These are phyloP conservation scores for Troides oblongomaculatus DNA, from an alignment of 2,888 invertebrate species.

Conservation along the genomic window DNA sequence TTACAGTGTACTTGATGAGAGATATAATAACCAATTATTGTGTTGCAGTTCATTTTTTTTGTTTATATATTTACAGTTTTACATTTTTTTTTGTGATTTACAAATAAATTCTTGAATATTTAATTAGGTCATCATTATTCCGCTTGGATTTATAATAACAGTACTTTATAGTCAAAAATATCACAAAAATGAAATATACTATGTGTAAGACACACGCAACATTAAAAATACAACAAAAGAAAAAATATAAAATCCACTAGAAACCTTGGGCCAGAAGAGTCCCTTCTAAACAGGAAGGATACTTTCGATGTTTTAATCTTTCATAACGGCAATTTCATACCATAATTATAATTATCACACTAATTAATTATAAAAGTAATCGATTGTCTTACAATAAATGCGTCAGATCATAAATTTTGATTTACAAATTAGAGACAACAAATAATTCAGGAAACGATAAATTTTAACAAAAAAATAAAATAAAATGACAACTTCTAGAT, in stretches of 20 bases:
- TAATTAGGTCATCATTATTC: conserved; percentile 80
- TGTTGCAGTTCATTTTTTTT: conserved; percentile 78
- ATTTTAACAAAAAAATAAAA: conserved; percentile 69
- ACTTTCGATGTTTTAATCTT: conserved; percentile 80
- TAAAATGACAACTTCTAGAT: conserved; percentile 74
- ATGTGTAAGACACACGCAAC: conserved; percentile 81
- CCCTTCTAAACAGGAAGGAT: conserved; percentile 81
- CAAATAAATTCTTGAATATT: conserved; percentile 81
- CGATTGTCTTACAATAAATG: conserved; percentile 81
- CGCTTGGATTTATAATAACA: conserved; percentile 79
- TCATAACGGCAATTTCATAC: conserved; percentile 79
- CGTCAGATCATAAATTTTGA: conserved; percentile 81
- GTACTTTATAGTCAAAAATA: conserved; percentile 81
- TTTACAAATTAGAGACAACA: conserved; percentile 78
- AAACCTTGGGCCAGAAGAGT: conserved; percentile 79
- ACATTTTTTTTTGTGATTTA: conserved; percentile 80
- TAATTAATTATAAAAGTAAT: conserved; percentile 80
- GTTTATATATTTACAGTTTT: conserved; percentile 80
- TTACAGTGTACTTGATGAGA: conserved; percentile 77
- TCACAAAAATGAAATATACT: conserved; percentile 82
- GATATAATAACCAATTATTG: conserved; percentile 75
- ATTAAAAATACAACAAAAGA: conserved; percentile 80
- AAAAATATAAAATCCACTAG: conserved; percentile 79
- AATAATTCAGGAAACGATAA: conserved; percentile 77
- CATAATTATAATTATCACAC: conserved; percentile 79